Evolutionary conservation across 2,113 vertebrate species (phyloP).

Genomic region (Prinia subflava): DNA sequence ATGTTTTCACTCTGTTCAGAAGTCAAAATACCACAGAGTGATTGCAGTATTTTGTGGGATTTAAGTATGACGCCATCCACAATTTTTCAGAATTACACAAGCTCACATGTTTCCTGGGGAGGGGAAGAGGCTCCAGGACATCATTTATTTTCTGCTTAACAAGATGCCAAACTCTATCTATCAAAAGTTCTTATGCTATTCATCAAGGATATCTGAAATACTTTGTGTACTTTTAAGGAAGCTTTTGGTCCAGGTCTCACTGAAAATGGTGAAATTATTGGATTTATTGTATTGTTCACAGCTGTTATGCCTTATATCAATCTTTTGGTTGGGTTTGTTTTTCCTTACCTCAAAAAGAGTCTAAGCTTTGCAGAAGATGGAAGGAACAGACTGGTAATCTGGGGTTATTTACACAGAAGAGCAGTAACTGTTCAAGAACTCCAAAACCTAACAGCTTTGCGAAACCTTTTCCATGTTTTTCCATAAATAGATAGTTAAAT

Average conservation of each 20-base stretch:
- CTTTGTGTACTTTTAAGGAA: background rate
- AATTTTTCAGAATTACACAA: constrained; percentile 52
- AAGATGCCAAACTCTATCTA: background rate
- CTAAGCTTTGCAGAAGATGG: background rate
- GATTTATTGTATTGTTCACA: background rate
- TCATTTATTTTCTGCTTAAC: background rate
- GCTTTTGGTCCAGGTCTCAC: background rate
- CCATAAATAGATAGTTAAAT: background rate
- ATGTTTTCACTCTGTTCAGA: constrained; percentile 12
- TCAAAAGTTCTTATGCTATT: background rate
- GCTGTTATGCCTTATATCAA: background rate
- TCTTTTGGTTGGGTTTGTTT: background rate
- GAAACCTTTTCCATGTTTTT: background rate
- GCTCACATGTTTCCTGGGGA: constrained; percentile 43
- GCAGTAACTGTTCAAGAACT: background rate
- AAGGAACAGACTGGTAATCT: background rate
- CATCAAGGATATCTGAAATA: background rate
- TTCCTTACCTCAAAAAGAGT: background rate
- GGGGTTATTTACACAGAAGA: background rate
- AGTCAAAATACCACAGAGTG: constrained; percentile 36
- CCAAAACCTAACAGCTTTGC: background rate
- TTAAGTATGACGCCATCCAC: constrained; percentile 41
- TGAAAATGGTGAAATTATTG: background rate
- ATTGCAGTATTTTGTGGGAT: constrained; percentile 57
- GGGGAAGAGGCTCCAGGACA: background rate